Conservation (phyloP, 2,888 invertebrate species). For the Parnassius orleans region DNA sequence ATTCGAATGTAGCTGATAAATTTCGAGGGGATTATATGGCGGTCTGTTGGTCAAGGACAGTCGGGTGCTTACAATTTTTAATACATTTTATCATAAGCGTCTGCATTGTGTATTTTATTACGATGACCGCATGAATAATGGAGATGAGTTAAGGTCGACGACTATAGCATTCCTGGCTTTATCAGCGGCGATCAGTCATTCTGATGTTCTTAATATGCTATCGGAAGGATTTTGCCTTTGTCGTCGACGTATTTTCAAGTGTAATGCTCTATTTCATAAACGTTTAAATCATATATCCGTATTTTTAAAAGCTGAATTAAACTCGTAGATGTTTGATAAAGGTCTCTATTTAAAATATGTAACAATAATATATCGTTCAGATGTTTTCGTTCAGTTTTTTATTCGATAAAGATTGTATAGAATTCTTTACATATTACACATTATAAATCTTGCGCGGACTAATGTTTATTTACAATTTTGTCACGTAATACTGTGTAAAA, state of each 20-base stretch:
- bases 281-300: neutral
- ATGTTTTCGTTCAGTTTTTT: no score
- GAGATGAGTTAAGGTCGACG: conserved; percentile 10
- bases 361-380: no score
- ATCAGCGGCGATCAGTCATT: conserved; percentile 17
- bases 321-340: no score
- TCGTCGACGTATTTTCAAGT: conserved; percentile 15
- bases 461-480: conserved; percentile 1
- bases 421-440: no score
- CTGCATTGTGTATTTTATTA: neutral
- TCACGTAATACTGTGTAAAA: conserved; percentile 6
- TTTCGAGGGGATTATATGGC: conserved; percentile 3
- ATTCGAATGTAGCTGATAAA: conserved; percentile 4
- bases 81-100: conserved; percentile 5
- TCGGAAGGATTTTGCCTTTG: conserved; percentile 11
- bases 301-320: no score
- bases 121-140: neutral
- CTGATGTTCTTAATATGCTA: conserved; percentile 11
- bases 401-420: no score
- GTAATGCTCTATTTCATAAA: conserved; percentile 3
- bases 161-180: conserved; percentile 8
- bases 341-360: no score
- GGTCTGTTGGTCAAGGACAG: conserved; percentile 15
- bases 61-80: conserved; percentile 8
- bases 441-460: no score